These are phyloP conservation scores for Dryocosmus kuriphilus DNA, from an alignment of 2,888 invertebrate species.

Conservation along the genomic window DNA sequence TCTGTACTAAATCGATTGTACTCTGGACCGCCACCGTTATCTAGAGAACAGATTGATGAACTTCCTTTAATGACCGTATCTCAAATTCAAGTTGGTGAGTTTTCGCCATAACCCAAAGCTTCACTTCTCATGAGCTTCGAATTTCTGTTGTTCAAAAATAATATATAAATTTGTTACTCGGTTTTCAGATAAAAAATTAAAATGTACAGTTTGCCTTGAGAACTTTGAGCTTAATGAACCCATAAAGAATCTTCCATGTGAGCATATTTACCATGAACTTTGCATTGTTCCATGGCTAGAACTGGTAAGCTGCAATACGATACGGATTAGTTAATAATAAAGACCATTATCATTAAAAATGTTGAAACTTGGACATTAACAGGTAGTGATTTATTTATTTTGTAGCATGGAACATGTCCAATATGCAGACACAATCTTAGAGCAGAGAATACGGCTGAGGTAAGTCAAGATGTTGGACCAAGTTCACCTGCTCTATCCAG, in stretches of 20 bases:
- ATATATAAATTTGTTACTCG: too few relatives aligned
- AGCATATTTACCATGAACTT: slow-evolving; percentile 93
- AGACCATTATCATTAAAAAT: slow-evolving; percentile 13
- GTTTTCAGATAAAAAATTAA: slow-evolving; percentile 82
- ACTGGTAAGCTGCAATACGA: slow-evolving; percentile 79
- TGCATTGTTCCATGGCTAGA: too few relatives aligned
- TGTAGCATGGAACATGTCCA: too few relatives aligned
- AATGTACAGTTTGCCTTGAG: slow-evolving; percentile 99
- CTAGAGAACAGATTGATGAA: too few relatives aligned
- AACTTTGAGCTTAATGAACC: slow-evolving; percentile 87
- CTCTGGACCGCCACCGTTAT: slow-evolving; percentile 94
- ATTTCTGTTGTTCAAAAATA: too few relatives aligned
- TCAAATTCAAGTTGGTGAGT: too few relatives aligned
- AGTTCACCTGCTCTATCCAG: too few relatives aligned
- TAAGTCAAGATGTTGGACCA: slow-evolving; percentile 73
- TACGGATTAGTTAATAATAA: slow-evolving; percentile 41
- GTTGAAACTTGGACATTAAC: too few relatives aligned
- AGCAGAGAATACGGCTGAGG: slow-evolving; percentile 77
- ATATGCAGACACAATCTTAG: slow-evolving; percentile 86
- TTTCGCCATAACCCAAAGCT: neutral
- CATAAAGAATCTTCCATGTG: slow-evolving; percentile 89
- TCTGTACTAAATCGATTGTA: slow-evolving; percentile 94
- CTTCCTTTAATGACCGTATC: too few relatives aligned
- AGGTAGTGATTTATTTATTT: slow-evolving; percentile 40
- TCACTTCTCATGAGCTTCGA: neutral